Base-by-base conservation (phyloP, 1,140 invertebrate genomes). In the Cepaea nemoralis region DNA sequence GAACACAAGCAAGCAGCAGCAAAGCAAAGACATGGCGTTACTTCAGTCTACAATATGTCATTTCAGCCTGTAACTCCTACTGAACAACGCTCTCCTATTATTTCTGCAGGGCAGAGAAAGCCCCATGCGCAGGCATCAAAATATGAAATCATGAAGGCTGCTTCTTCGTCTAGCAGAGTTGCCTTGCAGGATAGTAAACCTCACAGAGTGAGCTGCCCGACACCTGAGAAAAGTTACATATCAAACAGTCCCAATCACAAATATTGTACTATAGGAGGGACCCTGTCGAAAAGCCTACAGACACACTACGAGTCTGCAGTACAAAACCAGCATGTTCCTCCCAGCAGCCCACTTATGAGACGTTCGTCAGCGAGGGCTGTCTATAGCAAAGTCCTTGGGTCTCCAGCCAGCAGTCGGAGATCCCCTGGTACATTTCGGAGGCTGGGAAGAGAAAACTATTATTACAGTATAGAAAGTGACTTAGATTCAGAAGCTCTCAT, bases 391-490 rank as follows among this genome's bases (percentile, higher is more conserved):
- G 39, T 77, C 48, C 14, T 63, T n/a, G 75, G 75, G 12, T 77
- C 75, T 63, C 75, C 75, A 2, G 33, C 37, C 55, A 76, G 33
- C 24, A 59, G 33, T n/a, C 19, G 75, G 0, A 24, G n/a, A 31
- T 59, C 75, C 31, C 39, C 33, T 19, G 37, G 75, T 10, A 6
- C 75, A 63, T n/a, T 77, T 35, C 37, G 77, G 0, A 6, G 66
- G 16, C 77, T 31, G 0, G 42, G 59, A 16, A 35, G 16, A 0
- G 31, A 69, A 16, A 59, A 79, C 31, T 69, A 79, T 22, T 80
- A 80, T 40, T 48, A 73, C 67, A 71, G 67, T 35, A 50, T 80
- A 2, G 78, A 80, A n/a, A 80, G 78, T 55, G 78, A 80, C 37
- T 33, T 80, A 31, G 78, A 80, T 27, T 80, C 78, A 1, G 77